Conservation (phyloP, 2,113 vertebrate genomes). For the Ibidorhyncha struthersii region DNA sequence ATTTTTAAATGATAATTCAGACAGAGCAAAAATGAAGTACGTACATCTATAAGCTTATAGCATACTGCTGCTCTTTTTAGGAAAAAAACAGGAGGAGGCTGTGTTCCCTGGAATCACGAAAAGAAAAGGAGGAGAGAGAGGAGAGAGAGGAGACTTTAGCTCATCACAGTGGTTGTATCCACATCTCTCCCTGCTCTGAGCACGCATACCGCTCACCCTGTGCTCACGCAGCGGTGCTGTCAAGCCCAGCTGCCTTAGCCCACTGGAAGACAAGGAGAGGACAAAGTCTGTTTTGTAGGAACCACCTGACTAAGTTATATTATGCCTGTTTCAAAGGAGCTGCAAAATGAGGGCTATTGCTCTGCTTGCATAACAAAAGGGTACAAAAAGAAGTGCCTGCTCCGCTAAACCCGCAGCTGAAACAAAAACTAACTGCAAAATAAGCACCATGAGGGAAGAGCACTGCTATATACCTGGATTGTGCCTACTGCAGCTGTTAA, state of each 20-base stretch:
- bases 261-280: neutral
- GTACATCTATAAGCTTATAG: neutral
- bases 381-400: conserved; percentile 7
- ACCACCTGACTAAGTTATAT: neutral
- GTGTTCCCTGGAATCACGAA: neutral
- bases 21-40: conserved; percentile 19
- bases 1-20: conserved; percentile 54
- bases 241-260: neutral
- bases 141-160: neutral
- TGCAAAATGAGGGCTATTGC: neutral
- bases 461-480: neutral
- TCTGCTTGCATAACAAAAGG: conserved; percentile 23
- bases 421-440: conserved; percentile 25
- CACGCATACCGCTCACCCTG: neutral
- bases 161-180: neutral
- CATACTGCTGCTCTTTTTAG: neutral
- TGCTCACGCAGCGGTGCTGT: neutral
- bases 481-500: neutral
- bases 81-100: neutral
- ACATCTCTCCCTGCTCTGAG: neutral
- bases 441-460: neutral
- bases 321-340: neutral
- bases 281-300: neutral
- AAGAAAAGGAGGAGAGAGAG: neutral
- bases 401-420: neutral